Evolutionary conservation across 2,113 vertebrate genomes (phyloP).

Genomic region (Perca schrenkii): DNA sequence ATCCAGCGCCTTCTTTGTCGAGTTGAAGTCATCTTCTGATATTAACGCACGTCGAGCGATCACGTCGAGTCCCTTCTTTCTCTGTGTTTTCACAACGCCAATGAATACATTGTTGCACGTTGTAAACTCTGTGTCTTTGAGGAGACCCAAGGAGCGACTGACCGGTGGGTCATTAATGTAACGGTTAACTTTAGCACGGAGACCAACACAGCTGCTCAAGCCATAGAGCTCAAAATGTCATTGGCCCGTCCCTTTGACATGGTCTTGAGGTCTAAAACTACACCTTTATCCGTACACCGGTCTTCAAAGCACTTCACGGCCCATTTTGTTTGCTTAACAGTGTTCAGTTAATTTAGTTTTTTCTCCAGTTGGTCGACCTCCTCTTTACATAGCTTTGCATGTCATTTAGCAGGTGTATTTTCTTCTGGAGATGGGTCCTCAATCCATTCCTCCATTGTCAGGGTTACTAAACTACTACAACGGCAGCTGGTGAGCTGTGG

Average conservation of each 20-base stretch:
- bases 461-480: background rate
- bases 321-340: background rate
- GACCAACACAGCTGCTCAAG: background rate
- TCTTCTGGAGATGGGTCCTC: background rate
- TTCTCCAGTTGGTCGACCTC: background rate
- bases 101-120: background rate
- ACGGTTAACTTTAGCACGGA: background rate
- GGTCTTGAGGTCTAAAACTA: background rate
- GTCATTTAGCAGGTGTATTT: background rate
- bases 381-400: background rate
- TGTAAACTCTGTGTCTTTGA: background rate
- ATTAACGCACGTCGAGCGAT: background rate
- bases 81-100: background rate
- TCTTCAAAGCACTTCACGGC: background rate
- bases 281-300: background rate
- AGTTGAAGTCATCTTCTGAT: background rate
- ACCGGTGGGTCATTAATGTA: background rate
- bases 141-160: background rate
- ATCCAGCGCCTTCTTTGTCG: background rate
- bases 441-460: background rate
- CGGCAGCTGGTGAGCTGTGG: background rate
- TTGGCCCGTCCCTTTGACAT: background rate
- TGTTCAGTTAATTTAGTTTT: background rate
- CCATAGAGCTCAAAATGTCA: background rate
- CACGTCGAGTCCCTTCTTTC: background rate